Percentiles rank a stretch among this genome's conserved stretches.
Evolutionary conservation across 2,797 vertebrate genomes (phyloP).

Genomic region (Meriones psammophilus): DNA sequence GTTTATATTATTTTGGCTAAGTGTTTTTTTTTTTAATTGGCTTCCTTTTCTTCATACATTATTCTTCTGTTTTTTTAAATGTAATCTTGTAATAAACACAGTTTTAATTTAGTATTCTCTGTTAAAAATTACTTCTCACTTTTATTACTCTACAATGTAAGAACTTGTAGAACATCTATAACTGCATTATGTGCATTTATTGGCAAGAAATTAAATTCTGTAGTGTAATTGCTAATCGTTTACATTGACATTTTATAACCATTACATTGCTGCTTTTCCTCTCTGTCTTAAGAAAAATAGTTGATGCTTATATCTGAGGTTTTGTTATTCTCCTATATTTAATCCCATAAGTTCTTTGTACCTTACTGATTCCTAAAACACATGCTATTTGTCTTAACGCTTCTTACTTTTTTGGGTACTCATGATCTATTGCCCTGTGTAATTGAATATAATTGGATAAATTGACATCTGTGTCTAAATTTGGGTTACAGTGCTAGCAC

Average conservation of each 20-base stretch:
- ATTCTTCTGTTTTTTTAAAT: conserved; percentile 25
- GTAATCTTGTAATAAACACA: conserved; percentile 15
- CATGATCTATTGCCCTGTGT: neutral
- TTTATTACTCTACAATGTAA: neutral
- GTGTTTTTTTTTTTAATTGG: conserved; percentile 45
- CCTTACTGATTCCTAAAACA: neutral
- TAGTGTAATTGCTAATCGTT: conserved; percentile 44
- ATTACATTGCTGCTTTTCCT: neutral
- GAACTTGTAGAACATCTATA: conserved; percentile 28
- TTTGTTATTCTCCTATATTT: conserved; percentile 16
- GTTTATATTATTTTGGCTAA: conserved; percentile 34
- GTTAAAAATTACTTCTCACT: neutral
- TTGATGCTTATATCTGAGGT: neutral
- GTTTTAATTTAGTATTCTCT: conserved; percentile 39
- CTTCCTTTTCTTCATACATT: conserved; percentile 25
- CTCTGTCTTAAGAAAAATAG: conserved; percentile 17
- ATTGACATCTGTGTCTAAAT: conserved; percentile 10
- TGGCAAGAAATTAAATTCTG: conserved; percentile 19
- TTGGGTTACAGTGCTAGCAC: conserved; percentile 42
- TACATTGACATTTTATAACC: conserved; percentile 40
- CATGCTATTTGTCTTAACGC: conserved; percentile 1
- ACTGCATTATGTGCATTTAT: conserved; percentile 47
- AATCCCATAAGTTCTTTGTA: conserved; percentile 29
- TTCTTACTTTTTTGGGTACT: neutral
- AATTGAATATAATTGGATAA: conserved; percentile 52